Percentiles rank a stretch among this genome's conserved stretches.
These are phyloP conservation scores for Scomber scombrus DNA, from an alignment of 2,113 vertebrate genomes.

Conservation along the genomic window DNA sequence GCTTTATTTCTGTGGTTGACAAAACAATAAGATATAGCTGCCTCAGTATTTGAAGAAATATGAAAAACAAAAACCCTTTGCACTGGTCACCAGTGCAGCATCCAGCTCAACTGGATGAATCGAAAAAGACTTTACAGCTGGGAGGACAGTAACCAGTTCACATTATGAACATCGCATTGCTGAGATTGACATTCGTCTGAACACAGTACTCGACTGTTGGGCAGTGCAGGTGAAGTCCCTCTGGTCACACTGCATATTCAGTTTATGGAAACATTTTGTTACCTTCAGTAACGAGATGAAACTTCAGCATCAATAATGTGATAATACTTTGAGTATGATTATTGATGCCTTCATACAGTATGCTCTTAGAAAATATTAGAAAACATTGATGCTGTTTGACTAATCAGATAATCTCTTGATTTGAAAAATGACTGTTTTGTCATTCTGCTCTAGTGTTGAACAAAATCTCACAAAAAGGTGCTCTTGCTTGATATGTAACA, in stretches of 20 bases:
- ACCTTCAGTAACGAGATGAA: neutral
- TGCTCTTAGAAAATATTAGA: neutral
- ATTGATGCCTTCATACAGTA: conserved; percentile 16
- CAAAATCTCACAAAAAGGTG: conserved; percentile 34
- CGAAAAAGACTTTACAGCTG: neutral
- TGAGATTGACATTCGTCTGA: neutral
- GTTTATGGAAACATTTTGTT: neutral
- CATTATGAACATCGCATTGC: conserved; percentile 24
- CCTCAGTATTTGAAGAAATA: conserved; percentile 60
- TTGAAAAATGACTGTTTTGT: neutral
- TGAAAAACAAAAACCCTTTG: conserved; percentile 6
- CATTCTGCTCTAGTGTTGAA: conserved; percentile 49
- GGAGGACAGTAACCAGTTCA: conserved; percentile 56
- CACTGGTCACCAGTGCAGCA: conserved; percentile 26
- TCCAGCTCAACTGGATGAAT: conserved; percentile 7
- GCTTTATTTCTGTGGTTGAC: conserved; percentile 78
- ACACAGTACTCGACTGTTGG: neutral
- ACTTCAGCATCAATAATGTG: neutral
- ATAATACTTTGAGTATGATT: neutral
- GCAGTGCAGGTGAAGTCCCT: neutral
- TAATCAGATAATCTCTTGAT: conserved; percentile 17
- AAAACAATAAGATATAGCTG: conserved; percentile 70
- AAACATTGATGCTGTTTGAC: conserved; percentile 9
- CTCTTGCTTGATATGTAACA: conserved; percentile 42
- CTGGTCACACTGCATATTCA: neutral